Conservation (phyloP, 1,140 invertebrate species). For the Orius insidiosus region DNA sequence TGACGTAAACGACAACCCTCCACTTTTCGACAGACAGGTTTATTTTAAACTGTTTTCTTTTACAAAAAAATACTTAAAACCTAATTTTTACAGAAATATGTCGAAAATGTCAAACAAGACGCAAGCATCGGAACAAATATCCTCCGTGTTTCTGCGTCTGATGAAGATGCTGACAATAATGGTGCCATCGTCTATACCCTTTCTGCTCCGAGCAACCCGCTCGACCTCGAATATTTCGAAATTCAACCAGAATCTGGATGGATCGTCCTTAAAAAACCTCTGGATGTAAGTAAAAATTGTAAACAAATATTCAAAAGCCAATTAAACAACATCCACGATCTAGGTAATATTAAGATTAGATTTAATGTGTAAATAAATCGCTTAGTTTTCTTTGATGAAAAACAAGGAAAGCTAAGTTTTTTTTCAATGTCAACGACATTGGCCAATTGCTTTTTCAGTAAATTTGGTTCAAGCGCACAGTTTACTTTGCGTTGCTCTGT, state of each 20-base stretch:
- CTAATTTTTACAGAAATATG: slow-evolving; percentile 61
- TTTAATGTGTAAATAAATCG: slow-evolving; percentile 14
- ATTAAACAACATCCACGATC: neutral
- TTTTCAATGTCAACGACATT: too few species aligned
- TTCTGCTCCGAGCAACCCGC: slow-evolving; percentile 67
- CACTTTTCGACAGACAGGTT: slow-evolving; percentile 86
- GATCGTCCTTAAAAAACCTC: slow-evolving; percentile 82
- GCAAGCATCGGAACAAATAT: slow-evolving; percentile 90
- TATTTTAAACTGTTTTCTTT: slow-evolving; percentile 10
- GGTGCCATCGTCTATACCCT: slow-evolving; percentile 85
- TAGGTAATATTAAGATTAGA: too few species aligned
- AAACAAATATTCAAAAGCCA: neutral
- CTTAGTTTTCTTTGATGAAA: slow-evolving; percentile 18
- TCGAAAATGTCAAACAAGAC: slow-evolving; percentile 92
- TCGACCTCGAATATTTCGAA: slow-evolving; percentile 83
- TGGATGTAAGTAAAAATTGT: slow-evolving; percentile 69
- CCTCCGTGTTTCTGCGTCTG: slow-evolving; percentile 78
- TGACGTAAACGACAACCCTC: slow-evolving; percentile 87
- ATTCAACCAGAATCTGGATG: slow-evolving; percentile 91
- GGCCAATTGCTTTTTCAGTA: neutral
- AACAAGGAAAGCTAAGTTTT: neutral
- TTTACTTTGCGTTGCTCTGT: slow-evolving; percentile 13
- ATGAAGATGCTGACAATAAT: slow-evolving; percentile 91
- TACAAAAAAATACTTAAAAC: too few species aligned
- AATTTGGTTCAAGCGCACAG: slow-evolving; percentile 11